Evolutionary conservation across 2,888 invertebrate genomes (phyloP).

Genomic region (Polymixis flavicincta): DNA sequence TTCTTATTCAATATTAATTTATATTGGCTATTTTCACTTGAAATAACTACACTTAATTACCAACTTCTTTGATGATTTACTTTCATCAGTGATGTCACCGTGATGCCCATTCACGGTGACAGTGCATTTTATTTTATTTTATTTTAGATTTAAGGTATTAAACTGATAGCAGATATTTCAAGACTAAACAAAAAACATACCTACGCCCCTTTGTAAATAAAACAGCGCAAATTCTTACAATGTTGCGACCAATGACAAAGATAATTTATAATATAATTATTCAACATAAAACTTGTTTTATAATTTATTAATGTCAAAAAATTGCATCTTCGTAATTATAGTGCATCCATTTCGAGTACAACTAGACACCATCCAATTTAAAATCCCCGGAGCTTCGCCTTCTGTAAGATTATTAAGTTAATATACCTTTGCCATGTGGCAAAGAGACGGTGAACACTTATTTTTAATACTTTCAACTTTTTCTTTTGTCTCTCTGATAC

Average conservation of each 20-base stretch:
- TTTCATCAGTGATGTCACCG: not conserved
- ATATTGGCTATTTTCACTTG: constrained; percentile 18
- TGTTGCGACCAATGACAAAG: constrained; percentile 19
- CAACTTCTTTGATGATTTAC: not conserved
- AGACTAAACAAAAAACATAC: constrained; percentile 14
- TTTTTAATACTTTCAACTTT: constrained; percentile 70
- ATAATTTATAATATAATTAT: constrained; percentile 38
- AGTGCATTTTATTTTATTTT: constrained; percentile 3
- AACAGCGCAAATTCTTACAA: constrained; percentile 38
- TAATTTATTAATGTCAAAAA: constrained; percentile 69
- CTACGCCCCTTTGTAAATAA: not conserved
- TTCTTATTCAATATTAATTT: constrained; percentile 46
- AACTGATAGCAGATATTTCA: constrained; percentile 17
- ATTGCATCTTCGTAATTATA: constrained; percentile 72
- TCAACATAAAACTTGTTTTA: constrained; percentile 29
- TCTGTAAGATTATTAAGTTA: constrained; percentile 74
- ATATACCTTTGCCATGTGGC: constrained; percentile 71
- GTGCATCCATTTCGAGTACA: constrained; percentile 69
- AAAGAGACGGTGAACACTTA: constrained; percentile 65
- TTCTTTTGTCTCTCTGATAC: constrained; percentile 76
- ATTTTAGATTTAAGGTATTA: constrained; percentile 1
- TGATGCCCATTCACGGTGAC: constrained; percentile 6
- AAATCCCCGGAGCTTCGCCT: constrained; percentile 59
- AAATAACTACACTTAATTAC: not conserved
- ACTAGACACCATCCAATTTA: constrained; percentile 75